Evolutionary conservation across 2,113 vertebrate species (phyloP).

Genomic region (Sceloporus undulatus): DNA sequence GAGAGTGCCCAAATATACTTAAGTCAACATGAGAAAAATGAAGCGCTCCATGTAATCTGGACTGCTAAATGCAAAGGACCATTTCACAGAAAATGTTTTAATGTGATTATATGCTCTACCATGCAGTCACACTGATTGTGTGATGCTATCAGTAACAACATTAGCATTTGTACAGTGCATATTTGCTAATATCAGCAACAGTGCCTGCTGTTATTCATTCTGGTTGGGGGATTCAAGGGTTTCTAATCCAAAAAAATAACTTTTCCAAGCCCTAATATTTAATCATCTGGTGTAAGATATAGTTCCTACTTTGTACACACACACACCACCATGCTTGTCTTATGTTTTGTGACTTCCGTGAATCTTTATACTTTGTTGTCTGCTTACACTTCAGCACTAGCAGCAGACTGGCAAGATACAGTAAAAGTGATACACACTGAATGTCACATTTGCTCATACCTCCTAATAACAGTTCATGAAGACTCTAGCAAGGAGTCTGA

Average conservation of each 20-base stretch:
- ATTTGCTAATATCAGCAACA: constrained; percentile 19
- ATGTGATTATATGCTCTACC: constrained; percentile 20
- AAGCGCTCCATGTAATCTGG: constrained; percentile 7
- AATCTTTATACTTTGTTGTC: background rate
- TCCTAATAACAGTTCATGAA: background rate
- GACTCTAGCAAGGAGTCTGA: background rate
- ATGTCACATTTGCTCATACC: background rate
- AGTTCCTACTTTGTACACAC: background rate
- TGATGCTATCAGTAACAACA: constrained; percentile 15
- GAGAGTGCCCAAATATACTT: constrained; percentile 20
- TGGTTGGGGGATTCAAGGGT: no score
- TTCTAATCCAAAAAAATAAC: no score
- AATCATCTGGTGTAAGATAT: background rate
- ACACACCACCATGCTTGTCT: background rate
- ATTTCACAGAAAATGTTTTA: constrained; percentile 24
- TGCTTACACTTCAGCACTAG: background rate
- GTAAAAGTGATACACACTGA: background rate
- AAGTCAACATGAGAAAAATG: constrained; percentile 18
- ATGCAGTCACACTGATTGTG: constrained; percentile 17
- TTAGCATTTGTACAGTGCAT: background rate
- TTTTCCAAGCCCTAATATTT: no score
- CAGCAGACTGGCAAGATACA: background rate
- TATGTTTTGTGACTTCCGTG: background rate
- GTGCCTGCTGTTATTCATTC: background rate
- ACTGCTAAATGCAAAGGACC: constrained; percentile 22